Evolutionary conservation across 1,140 invertebrate species (phyloP).

Genomic region (Drosophila murphyi): DNA sequence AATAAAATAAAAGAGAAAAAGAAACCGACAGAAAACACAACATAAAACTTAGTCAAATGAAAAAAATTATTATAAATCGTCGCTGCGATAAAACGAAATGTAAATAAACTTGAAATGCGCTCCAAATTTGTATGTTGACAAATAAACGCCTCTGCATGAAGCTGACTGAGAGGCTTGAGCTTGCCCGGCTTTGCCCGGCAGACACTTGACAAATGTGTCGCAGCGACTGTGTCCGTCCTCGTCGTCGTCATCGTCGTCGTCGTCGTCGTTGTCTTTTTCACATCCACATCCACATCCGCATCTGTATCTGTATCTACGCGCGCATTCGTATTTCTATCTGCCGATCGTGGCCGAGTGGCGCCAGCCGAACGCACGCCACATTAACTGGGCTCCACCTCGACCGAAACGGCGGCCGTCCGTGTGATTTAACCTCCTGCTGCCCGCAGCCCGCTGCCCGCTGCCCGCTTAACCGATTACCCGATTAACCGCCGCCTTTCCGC

Average conservation of each 20-base stretch:
- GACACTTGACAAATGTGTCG: conserved; percentile 76
- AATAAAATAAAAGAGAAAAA: not conserved
- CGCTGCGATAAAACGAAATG: conserved; percentile 54
- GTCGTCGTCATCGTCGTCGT: not conserved
- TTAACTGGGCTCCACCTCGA: conserved; percentile 54
- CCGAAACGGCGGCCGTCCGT: conserved; percentile 57
- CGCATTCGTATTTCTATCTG: conserved; percentile 30
- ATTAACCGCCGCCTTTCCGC: not conserved
- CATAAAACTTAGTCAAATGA: conserved; percentile 9
- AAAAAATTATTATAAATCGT: conserved; percentile 68
- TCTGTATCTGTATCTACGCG: conserved; percentile 6
- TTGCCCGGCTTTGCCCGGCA: not conserved
- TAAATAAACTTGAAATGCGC: conserved; percentile 73
- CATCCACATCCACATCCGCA: conserved; percentile 60
- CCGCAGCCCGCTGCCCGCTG: conserved; percentile 27
- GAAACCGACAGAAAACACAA: not conserved
- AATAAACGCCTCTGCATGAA: conserved; percentile 76
- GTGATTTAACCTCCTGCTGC: conserved; percentile 51
- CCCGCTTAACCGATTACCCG: conserved; percentile 20
- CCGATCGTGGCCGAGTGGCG: conserved; percentile 50
- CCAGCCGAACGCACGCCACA: conserved; percentile 75
- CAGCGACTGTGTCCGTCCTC: conserved; percentile 16
- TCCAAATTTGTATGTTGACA: conserved; percentile 72
- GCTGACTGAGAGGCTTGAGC: conserved; percentile 6
- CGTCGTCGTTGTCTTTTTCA: conserved; percentile 14